Percentiles rank a stretch among this genome's conserved stretches.
Conservation (phyloP, 2,113 vertebrate species). For the Rhinogobius similis region DNA sequence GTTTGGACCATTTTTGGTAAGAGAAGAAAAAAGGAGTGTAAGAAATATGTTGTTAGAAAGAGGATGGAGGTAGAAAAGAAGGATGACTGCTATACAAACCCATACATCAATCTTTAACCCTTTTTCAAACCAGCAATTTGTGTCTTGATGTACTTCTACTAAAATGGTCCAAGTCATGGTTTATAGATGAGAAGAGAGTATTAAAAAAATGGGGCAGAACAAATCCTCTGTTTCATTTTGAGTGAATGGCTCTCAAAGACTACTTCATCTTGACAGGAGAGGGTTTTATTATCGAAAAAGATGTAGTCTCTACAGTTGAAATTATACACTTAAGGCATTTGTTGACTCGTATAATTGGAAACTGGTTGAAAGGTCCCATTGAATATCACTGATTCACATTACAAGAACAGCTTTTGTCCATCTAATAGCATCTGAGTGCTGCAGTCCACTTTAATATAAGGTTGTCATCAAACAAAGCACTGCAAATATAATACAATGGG, state of each 20-base stretch:
- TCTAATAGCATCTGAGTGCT: neutral
- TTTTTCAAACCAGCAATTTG: conserved; percentile 14
- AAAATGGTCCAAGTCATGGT: conserved; percentile 5
- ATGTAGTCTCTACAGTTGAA: neutral
- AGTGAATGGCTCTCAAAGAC: neutral
- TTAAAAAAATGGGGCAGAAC: neutral
- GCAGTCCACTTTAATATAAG: neutral
- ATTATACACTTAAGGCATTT: neutral
- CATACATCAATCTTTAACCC: neutral
- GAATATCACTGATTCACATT: neutral
- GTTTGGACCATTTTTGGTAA: neutral
- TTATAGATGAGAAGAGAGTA: conserved; percentile 11
- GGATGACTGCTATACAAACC: conserved; percentile 2
- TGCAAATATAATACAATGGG: neutral
- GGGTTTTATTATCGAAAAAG: neutral
- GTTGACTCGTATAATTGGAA: neutral
- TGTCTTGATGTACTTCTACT: conserved; percentile 7
- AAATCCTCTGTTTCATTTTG: conserved; percentile 9
- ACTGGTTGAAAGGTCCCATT: neutral
- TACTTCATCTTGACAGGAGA: conserved; percentile 3
- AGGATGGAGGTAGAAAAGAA: conserved; percentile 19
- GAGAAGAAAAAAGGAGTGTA: neutral
- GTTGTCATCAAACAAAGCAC: neutral
- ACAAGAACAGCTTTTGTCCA: neutral
- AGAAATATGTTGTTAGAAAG: neutral